Percentiles rank a stretch among this genome's conserved stretches.
These are phyloP conservation scores for Linnaemya tessellans DNA, from an alignment of 2,888 invertebrate species.

Conservation along the genomic window DNA sequence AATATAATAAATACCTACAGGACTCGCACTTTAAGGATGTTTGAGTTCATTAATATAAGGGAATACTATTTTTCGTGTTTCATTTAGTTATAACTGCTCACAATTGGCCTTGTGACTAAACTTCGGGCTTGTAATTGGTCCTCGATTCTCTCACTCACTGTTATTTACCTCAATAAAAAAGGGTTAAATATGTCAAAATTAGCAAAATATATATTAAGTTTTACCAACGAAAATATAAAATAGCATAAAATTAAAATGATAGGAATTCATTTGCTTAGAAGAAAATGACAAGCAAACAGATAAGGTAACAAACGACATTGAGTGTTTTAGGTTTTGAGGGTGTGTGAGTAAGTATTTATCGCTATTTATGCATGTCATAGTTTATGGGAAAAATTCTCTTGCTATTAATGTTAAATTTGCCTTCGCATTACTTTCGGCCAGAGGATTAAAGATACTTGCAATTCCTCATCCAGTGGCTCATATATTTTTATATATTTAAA, in stretches of 20 bases:
- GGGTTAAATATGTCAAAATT: conserved; percentile 62
- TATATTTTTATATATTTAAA: no score
- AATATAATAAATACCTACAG: background rate
- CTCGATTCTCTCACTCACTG: conserved; percentile 25
- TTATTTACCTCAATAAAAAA: conserved; percentile 46
- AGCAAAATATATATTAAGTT: conserved; percentile 15
- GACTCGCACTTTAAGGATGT: background rate
- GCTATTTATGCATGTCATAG: no score
- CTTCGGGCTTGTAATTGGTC: no score
- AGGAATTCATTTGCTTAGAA: conserved; percentile 67
- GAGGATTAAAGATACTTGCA: no score
- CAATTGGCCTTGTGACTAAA: no score
- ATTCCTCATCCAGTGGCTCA: no score
- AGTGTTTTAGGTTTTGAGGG: conserved; percentile 34
- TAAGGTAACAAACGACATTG: conserved; percentile 66
- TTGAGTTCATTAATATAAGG: background rate
- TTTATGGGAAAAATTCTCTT: no score
- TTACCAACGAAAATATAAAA: conserved; percentile 38
- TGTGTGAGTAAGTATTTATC: conserved; percentile 11
- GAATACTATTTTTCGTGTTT: background rate
- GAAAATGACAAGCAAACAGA: conserved; percentile 68
- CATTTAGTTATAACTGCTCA: background rate
- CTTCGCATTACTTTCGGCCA: no score
- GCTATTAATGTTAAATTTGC: no score
- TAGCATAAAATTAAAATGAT: conserved; percentile 42